Percentiles rank a stretch among this genome's conserved stretches.
Evolutionary conservation across 2,797 vertebrate species (phyloP).

Genomic region (Premnoplex brunnescens): DNA sequence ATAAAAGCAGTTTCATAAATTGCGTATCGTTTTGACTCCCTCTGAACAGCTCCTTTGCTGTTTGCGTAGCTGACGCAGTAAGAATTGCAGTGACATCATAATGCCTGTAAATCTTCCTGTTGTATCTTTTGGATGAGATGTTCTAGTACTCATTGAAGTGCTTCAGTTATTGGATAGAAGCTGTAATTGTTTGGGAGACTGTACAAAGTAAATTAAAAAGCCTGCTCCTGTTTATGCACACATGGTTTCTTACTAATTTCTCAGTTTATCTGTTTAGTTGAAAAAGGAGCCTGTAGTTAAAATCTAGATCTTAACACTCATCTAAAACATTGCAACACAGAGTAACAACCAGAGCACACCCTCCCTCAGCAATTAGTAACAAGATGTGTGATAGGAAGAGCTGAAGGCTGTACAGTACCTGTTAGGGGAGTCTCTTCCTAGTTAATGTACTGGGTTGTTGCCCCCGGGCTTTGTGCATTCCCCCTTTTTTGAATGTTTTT

Average conservation of each 20-base stretch:
- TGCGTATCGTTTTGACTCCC: not conserved
- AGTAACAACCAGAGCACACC: fast-evolving
- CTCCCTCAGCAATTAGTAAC: not conserved
- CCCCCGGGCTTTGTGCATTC: fast-evolving
- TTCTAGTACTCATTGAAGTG: not conserved
- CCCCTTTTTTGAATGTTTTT: not conserved
- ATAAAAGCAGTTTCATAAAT: not conserved
- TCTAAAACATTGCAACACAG: not conserved
- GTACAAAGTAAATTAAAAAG: not conserved
- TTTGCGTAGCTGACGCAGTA: not conserved
- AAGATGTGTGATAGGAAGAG: not conserved
- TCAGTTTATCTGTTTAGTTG: not conserved
- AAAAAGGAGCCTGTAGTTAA: not conserved
- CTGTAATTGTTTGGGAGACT: not conserved
- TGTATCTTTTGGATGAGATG: not conserved
- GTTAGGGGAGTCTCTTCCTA: not conserved
- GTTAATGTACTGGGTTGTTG: not conserved
- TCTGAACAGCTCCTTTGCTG: not conserved
- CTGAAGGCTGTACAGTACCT: not conserved
- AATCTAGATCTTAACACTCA: not conserved
- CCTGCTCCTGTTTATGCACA: not conserved
- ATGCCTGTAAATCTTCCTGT: not conserved
- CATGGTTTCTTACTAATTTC: not conserved
- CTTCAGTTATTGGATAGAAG: not conserved
- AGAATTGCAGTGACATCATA: not conserved